A percentile compares a stretch with the other conserved stretches of the same genome.
These are phyloP conservation scores for Dolomedes plantarius DNA, from an alignment of 2,888 invertebrate species.

Conservation along the genomic window DNA sequence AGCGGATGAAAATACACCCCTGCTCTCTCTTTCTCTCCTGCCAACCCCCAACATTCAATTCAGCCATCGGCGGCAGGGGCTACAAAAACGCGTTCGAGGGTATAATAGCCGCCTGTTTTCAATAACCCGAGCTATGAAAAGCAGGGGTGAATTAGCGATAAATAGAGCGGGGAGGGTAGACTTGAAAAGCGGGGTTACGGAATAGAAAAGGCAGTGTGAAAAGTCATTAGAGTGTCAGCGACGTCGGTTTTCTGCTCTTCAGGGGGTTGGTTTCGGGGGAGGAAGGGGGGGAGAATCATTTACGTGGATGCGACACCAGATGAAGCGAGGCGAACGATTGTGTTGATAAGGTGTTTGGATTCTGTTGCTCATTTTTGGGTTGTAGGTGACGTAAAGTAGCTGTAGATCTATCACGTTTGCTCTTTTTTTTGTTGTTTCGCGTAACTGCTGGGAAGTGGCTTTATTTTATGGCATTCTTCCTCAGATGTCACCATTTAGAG, in stretches of 20 bases:
- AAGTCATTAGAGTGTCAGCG: constrained; percentile 70
- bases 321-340: constrained; percentile 2
- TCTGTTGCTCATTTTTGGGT: background rate
- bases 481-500: no score
- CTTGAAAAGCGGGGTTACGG: constrained; percentile 24
- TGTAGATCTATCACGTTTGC: no score
- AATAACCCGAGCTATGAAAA: constrained; percentile 31
- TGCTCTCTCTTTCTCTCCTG: no score
- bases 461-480: no score
- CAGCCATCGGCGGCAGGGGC: background rate
- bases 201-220: constrained; percentile 67
- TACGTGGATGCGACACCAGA: background rate
- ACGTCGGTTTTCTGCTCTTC: constrained; percentile 62
- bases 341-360: constrained; percentile 2
- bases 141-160: constrained; percentile 65
- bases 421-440: no score
- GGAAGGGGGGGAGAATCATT: background rate
- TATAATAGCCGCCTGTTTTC: constrained; percentile 31
- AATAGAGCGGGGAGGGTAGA: constrained; percentile 40
- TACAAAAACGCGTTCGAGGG: constrained; percentile 13
- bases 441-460: no score
- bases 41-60: constrained; percentile 1
- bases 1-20: constrained; percentile 14
- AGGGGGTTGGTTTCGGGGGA: constrained; percentile 35
- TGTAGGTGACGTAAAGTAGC: background rate